Percentiles rank a stretch among this genome's conserved stretches.
These are phyloP conservation scores for Lates japonicus DNA, from an alignment of 2,797 vertebrate species.

Conservation along the genomic window DNA sequence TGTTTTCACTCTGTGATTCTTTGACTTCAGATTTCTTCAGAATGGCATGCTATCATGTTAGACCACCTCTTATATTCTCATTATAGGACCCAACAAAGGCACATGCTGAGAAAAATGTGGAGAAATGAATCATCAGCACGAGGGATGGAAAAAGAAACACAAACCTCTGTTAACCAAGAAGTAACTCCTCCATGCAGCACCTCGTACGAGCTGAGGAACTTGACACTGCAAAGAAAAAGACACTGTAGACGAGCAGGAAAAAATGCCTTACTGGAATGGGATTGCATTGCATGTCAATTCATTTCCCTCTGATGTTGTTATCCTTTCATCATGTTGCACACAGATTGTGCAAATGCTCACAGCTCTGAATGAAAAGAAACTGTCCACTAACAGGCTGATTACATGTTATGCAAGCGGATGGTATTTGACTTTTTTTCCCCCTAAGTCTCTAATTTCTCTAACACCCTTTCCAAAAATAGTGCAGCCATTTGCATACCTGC, in stretches of 20 bases:
- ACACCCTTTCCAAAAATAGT: slow-evolving; percentile 77
- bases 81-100: slow-evolving; percentile 7
- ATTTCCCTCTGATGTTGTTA: slow-evolving; percentile 1
- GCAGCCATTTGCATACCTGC: slow-evolving; percentile 73
- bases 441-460: slow-evolving; percentile 61
- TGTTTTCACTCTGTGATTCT: slow-evolving; percentile 42
- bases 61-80: slow-evolving; percentile 6
- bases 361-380: slow-evolving; percentile 10
- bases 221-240: slow-evolving; percentile 10
- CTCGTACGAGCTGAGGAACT: neutral
- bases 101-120: slow-evolving; percentile 8
- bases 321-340: slow-evolving; percentile 16
- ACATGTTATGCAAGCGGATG: slow-evolving; percentile 50
- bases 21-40: slow-evolving; percentile 34
- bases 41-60: slow-evolving; percentile 16
- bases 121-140: slow-evolving; percentile 30
- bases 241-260: neutral
- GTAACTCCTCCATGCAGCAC: neutral
- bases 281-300: slow-evolving; percentile 15
- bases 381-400: slow-evolving; percentile 18
- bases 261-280: neutral
- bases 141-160: slow-evolving; percentile 17
- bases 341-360: slow-evolving; percentile 25
- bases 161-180: slow-evolving; percentile 11
- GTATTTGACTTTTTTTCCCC: slow-evolving; percentile 23